Base-by-base conservation (phyloP, 1,140 invertebrate genomes). In the Phthorimaea operculella region DNA sequence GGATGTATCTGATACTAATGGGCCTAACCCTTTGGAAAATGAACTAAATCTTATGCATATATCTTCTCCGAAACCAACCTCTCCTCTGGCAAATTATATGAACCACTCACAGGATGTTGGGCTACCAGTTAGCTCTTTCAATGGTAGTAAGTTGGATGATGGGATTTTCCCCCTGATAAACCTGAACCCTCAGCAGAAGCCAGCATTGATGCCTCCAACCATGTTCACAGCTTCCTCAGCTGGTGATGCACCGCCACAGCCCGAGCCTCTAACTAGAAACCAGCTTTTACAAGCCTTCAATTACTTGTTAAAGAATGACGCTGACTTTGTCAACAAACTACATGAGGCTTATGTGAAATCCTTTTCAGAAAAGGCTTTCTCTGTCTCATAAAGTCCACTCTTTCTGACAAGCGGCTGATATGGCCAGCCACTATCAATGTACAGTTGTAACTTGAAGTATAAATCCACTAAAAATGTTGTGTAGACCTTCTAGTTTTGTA, bases 281-380 rank as follows among this genome's bases (percentile, higher is more conserved):
- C 95, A 97, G 72, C 86, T 97, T 48, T 89, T 95, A 39, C 95
- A 96, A 86, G 94, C 95, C 50, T 90, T 97, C 59, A 90, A 92
- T 68, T 94, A 96, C 86, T 87, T 97, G 52, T 86, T 97, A 21
- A 93, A 94, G 83, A 94, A 93, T 82, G 95, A 97, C 81, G 86
- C 92, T 9, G 92, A 94, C 62, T 97, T 96, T 85, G 89, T 96
- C 8, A 91, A 90, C 64, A 95, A 94, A 80, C 86, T 96, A 54
- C 94, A 97, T 79, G 94, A 96, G 85, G 94, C 94, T 50, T 96
- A 96, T 76, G 90, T 96, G 0, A 94, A 94, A 81, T 94, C 92
- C 11, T 93, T 93, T 70, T 89, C 91, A 66, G 91, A 93, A 74
- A 90, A 91, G 67, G 86, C 92, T 18, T 90, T 90, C 64, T 86